A percentile compares a stretch with the other conserved stretches of the same genome.
Evolutionary conservation across 2,888 invertebrate species (phyloP).

Genomic region (Marronus borbonicus): DNA sequence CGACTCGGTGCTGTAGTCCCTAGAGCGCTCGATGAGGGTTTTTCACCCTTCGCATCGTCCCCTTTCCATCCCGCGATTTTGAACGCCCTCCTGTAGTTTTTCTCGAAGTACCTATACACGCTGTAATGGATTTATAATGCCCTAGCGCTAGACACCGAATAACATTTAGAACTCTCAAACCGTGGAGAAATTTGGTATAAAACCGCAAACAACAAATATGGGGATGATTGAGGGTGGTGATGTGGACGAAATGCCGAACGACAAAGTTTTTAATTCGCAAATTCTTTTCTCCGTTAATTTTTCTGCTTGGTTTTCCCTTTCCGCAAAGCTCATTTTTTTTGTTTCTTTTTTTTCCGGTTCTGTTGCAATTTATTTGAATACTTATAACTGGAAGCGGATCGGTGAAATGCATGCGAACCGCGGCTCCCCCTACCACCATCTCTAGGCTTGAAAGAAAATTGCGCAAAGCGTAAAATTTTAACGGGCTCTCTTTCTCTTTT

Average conservation of each 20-base stretch:
- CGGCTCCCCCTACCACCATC: neutral
- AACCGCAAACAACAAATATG: constrained; percentile 9
- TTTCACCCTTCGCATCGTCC: constrained; percentile 20
- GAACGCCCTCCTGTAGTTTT: neutral
- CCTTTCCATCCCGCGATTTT: neutral
- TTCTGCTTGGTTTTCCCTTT: neutral
- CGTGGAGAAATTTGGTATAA: neutral
- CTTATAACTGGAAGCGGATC: constrained; percentile 23
- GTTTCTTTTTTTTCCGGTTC: constrained; percentile 7
- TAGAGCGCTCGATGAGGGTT: constrained; percentile 2
- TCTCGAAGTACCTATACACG: neutral
- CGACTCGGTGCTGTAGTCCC: neutral
- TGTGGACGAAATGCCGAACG: neutral
- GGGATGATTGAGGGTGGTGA: constrained; percentile 4
- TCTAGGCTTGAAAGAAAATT: constrained; percentile 2
- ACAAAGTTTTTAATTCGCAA: constrained; percentile 29
- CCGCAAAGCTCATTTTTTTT: neutral
- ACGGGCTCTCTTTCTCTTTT: constrained; percentile 5
- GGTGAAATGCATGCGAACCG: constrained; percentile 18
- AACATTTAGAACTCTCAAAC: constrained; percentile 32
- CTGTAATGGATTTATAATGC: constrained; percentile 28
- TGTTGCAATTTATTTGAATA: constrained; percentile 26
- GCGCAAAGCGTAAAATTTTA: constrained; percentile 34
- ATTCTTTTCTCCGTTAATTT: neutral
- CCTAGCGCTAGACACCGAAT: constrained; percentile 8